phyloP scores from a whole-genome alignment of 2,113 vertebrate genomes.

The Scytalopus superciliaris region DNA sequence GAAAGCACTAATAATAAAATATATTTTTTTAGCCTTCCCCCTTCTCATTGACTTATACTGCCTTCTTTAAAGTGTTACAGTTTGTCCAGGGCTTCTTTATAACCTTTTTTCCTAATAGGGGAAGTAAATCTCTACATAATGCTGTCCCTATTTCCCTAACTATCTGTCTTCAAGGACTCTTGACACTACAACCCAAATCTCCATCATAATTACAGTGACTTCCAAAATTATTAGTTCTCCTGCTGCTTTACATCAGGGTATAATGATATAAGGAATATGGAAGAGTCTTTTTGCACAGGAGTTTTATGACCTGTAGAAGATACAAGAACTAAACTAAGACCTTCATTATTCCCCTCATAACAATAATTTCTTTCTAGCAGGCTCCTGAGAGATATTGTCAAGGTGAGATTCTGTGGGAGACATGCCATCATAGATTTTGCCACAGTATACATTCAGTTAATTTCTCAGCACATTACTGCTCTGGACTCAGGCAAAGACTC shows the following conservation, averaged over 20 bases:
- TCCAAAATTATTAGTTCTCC: neutral
- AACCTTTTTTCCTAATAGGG: neutral
- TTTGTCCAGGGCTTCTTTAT: neutral
- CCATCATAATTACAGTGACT: neutral
- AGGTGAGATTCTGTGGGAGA: neutral
- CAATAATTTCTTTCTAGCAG: neutral
- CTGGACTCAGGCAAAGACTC: neutral
- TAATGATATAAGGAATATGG: neutral
- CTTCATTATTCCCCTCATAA: neutral
- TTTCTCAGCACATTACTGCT: neutral
- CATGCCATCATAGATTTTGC: neutral
- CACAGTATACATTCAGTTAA: neutral
- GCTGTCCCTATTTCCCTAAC: neutral
- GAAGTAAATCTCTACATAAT: neutral
- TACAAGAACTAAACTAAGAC: neutral
- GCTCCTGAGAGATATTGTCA: neutral
- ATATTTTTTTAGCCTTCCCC: neutral
- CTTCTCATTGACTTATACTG: neutral
- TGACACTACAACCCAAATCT: neutral
- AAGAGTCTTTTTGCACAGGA: neutral
- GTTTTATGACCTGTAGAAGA: neutral
- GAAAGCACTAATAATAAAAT: neutral
- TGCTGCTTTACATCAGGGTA: neutral
- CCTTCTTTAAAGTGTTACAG: neutral
- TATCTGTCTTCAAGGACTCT: neutral